Percentiles rank a stretch among this genome's conserved stretches.
Conservation (phyloP, 2,113 vertebrate genomes). For the Gymnocephalus cernua region DNA sequence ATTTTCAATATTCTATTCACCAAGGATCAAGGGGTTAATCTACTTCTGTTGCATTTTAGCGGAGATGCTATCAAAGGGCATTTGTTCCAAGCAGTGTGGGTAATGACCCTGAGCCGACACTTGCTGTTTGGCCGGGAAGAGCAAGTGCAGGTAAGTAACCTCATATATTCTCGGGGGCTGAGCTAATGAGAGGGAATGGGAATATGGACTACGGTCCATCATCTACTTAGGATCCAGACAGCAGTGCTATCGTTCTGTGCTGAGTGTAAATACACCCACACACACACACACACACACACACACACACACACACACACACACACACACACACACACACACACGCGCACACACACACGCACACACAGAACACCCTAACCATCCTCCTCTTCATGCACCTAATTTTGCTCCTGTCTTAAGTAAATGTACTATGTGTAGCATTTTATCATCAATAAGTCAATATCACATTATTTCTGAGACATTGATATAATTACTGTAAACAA, state of each 20-base stretch:
- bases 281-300: slow-evolving; percentile 18
- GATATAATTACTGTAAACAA: slow-evolving; percentile 58
- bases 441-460: slow-evolving; percentile 62
- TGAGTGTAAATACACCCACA: slow-evolving; percentile 24
- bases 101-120: slow-evolving; percentile 82
- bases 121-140: slow-evolving; percentile 64
- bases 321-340: slow-evolving; percentile 30
- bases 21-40: slow-evolving; percentile 78
- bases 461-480: slow-evolving; percentile 55
- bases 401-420: slow-evolving; percentile 63
- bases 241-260: slow-evolving; percentile 44
- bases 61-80: slow-evolving; percentile 81
- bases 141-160: slow-evolving; percentile 77
- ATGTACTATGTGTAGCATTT: slow-evolving; percentile 49
- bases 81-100: slow-evolving; percentile 82
- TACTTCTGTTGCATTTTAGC: slow-evolving; percentile 74
- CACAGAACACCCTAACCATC: slow-evolving; percentile 14
- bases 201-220: slow-evolving; percentile 72
- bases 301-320: neutral
- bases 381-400: slow-evolving; percentile 50
- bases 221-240: slow-evolving; percentile 77
- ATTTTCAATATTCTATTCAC: slow-evolving; percentile 63
- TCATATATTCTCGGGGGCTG: slow-evolving; percentile 72
- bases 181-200: slow-evolving; percentile 79
- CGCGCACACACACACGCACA: too few species aligned